Conservation (phyloP, 2,888 invertebrate species). For the Aricia artaxerxes region DNA sequence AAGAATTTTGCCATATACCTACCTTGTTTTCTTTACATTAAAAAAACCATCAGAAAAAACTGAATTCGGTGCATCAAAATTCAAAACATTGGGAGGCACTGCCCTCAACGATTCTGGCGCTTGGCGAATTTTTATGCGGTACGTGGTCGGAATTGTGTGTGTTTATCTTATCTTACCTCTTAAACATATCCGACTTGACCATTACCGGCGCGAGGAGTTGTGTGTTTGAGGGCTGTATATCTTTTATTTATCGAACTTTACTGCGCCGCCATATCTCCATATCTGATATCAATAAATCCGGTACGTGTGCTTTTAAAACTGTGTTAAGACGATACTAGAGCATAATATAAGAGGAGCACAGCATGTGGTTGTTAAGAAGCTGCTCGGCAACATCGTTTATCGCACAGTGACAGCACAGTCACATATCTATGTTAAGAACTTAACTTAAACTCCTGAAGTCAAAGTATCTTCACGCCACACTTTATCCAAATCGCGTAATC, state of each 20-base stretch:
- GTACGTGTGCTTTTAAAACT: constrained; percentile 30
- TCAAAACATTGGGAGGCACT: constrained; percentile 33
- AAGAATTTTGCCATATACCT: too few species aligned
- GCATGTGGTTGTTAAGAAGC: neutral
- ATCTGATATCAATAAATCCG: constrained; percentile 33
- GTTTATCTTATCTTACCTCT: constrained; percentile 37
- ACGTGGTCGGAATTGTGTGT: constrained; percentile 30
- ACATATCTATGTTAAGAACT: too few species aligned
- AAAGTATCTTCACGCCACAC: too few species aligned
- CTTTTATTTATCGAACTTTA: constrained; percentile 34
- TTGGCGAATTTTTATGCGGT: constrained; percentile 35
- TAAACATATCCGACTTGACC: constrained; percentile 40
- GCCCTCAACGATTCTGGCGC: constrained; percentile 37
- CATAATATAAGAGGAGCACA: neutral
- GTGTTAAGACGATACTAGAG: constrained; percentile 14
- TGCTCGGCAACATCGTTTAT: neutral
- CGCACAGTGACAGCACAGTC: neutral
- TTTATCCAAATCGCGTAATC: too few species aligned
- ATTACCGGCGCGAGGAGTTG: constrained; percentile 33
- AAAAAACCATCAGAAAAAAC: too few species aligned
- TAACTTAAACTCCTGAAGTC: too few species aligned
- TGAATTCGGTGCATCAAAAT: neutral
- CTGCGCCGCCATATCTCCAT: constrained; percentile 28
- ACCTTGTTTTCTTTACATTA: too few species aligned
- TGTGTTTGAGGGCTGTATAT: constrained; percentile 32